phyloP scores from a whole-genome alignment of 1,140 invertebrate species.

The Zaprionus lachaisei region DNA sequence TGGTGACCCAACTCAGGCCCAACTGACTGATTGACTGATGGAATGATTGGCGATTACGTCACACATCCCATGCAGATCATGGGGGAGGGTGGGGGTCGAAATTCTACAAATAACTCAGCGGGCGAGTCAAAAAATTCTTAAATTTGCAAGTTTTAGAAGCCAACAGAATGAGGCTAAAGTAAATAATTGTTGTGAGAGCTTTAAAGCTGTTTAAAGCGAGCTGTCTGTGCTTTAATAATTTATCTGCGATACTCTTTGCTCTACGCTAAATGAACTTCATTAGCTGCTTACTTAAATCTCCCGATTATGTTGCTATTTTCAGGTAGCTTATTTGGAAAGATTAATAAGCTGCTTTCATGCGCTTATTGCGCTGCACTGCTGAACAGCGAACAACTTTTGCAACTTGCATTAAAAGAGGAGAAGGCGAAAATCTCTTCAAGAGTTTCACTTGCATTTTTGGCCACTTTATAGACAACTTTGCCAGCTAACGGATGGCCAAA shows the following conservation, averaged over 20 bases:
- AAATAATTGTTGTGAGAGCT: background rate
- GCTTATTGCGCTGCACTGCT: no score
- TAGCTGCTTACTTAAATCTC: background rate
- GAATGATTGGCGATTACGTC: slow-evolving; percentile 64
- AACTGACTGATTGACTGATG: slow-evolving; percentile 56
- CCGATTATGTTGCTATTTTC: background rate
- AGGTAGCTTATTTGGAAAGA: background rate
- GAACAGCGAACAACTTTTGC: background rate
- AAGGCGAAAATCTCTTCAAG: slow-evolving; percentile 5
- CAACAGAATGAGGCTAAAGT: no score
- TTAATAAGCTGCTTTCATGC: background rate
- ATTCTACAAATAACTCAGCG: slow-evolving; percentile 13
- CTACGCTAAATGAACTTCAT: no score
- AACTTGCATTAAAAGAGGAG: slow-evolving; percentile 2
- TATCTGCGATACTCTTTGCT: background rate
- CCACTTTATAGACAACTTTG: slow-evolving; percentile 5
- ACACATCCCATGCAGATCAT: slow-evolving; percentile 22
- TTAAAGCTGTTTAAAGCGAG: background rate
- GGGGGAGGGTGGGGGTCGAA: no score
- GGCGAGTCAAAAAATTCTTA: background rate
- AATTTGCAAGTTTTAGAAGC: background rate
- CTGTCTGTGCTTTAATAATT: background rate
- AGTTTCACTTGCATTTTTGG: slow-evolving; percentile 23
- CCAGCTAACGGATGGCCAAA: background rate
- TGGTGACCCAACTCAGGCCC: slow-evolving; percentile 35